These are phyloP conservation scores for Agelaius phoeniceus DNA, from an alignment of 2,113 vertebrate genomes.

Conservation along the genomic window DNA sequence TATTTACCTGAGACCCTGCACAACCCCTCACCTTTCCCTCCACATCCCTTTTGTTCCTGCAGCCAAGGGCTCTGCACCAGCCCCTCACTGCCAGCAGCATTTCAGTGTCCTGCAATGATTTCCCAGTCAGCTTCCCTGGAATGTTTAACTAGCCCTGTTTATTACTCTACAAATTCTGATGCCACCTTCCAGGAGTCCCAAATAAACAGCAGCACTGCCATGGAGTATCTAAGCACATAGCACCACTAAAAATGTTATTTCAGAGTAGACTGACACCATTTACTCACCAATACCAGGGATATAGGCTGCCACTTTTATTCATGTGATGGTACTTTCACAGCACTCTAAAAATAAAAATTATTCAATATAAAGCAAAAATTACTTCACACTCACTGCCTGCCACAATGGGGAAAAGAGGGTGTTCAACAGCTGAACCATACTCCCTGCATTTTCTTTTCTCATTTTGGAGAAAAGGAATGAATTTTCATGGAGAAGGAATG, in stretches of 20 bases:
- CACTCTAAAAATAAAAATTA: not conserved
- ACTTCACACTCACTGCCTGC: not conserved
- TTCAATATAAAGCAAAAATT: not conserved
- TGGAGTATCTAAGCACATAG: not conserved
- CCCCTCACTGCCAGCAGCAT: rapidly evolving
- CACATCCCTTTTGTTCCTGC: not conserved
- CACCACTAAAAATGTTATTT: not conserved
- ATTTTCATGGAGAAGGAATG: not conserved
- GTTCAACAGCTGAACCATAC: not conserved
- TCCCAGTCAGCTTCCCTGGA: not conserved
- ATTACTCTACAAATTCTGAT: not conserved
- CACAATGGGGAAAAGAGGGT: not conserved
- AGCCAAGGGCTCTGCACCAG: not conserved
- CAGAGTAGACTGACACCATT: not conserved
- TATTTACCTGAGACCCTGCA: not conserved
- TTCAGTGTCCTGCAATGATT: not conserved
- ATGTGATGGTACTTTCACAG: not conserved
- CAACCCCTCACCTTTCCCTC: not conserved
- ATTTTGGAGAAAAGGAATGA: not conserved
- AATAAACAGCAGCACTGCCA: not conserved
- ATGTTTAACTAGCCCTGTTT: not conserved
- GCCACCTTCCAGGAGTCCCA: not conserved
- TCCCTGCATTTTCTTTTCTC: not conserved
- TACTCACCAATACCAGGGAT: not conserved
- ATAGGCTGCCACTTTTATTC: not conserved